Evolutionary conservation across 1,140 invertebrate genomes (phyloP).

Genomic region (Pissodes strobi): DNA sequence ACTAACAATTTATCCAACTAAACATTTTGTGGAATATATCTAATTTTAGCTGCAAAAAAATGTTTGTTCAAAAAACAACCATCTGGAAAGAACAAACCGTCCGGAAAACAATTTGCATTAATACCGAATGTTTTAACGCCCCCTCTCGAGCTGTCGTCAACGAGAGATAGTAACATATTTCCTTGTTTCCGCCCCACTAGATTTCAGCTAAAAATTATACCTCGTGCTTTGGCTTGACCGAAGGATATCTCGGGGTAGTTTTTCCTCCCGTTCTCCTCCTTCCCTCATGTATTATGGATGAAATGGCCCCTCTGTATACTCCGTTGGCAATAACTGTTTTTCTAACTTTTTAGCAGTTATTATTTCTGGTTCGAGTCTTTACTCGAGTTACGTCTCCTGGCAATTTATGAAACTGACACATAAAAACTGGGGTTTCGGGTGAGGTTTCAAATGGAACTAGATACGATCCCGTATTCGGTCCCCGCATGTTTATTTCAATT

Average conservation of each 20-base stretch:
- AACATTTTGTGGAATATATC: too few relatives aligned
- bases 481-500: too few relatives aligned
- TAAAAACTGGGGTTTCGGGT: neutral
- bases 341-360: slow-evolving; percentile 34
- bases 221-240: slow-evolving; percentile 44
- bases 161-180: slow-evolving; percentile 49
- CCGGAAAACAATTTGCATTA: slow-evolving; percentile 44
- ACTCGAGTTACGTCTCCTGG: neutral
- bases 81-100: neutral
- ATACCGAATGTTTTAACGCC: slow-evolving; percentile 21
- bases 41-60: too few relatives aligned
- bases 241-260: slow-evolving; percentile 37
- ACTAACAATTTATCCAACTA: too few relatives aligned
- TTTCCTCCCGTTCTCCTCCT: slow-evolving; percentile 34
- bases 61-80: neutral
- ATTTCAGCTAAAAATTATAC: slow-evolving; percentile 49
- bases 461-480: too few relatives aligned
- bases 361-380: slow-evolving; percentile 32
- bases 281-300: slow-evolving; percentile 47
- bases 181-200: slow-evolving; percentile 45
- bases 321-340: slow-evolving; percentile 31
- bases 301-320: slow-evolving; percentile 27
- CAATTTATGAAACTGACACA: slow-evolving; percentile 14
- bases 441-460: too few relatives aligned
- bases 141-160: slow-evolving; percentile 36